phyloP scores from a whole-genome alignment of 2,797 vertebrate genomes.

The Lindbergichthys nudifrons region DNA sequence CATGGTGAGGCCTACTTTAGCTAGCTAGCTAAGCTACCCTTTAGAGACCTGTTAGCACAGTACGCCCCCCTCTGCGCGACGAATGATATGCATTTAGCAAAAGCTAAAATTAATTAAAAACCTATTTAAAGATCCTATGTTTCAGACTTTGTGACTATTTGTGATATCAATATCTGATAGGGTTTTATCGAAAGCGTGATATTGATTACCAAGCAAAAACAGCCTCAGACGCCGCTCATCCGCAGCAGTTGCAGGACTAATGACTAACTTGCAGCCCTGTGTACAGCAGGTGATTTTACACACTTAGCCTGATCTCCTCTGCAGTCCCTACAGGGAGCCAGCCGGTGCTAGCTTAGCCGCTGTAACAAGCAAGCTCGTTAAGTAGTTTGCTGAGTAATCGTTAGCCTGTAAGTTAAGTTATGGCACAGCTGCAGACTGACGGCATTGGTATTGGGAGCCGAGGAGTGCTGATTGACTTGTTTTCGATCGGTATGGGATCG shows the following conservation, averaged over 20 bases:
- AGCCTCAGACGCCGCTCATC: background rate
- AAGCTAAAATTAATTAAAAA: constrained; percentile 38
- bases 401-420: constrained; percentile 61
- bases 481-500: background rate
- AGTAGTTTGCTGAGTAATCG: constrained; percentile 85
- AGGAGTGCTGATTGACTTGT: background rate
- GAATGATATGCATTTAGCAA: constrained; percentile 23
- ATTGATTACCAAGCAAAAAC: background rate
- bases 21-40: constrained; percentile 45
- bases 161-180: background rate
- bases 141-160: background rate
- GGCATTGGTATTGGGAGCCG: rapidly evolving
- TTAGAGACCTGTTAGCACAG: constrained; percentile 53
- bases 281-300: constrained; percentile 26
- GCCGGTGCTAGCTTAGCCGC: constrained; percentile 62
- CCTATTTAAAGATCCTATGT: background rate
- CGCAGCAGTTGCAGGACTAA: constrained; percentile 1
- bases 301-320: constrained; percentile 14
- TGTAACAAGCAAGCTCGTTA: constrained; percentile 67
- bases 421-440: background rate
- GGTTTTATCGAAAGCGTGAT: background rate
- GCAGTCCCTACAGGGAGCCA: constrained; percentile 30
- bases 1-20: constrained; percentile 84
- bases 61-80: constrained; percentile 26
- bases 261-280: constrained; percentile 11